Evolutionary conservation across 2,797 vertebrate species (phyloP).

Genomic region (Sebastes hubbsi): DNA sequence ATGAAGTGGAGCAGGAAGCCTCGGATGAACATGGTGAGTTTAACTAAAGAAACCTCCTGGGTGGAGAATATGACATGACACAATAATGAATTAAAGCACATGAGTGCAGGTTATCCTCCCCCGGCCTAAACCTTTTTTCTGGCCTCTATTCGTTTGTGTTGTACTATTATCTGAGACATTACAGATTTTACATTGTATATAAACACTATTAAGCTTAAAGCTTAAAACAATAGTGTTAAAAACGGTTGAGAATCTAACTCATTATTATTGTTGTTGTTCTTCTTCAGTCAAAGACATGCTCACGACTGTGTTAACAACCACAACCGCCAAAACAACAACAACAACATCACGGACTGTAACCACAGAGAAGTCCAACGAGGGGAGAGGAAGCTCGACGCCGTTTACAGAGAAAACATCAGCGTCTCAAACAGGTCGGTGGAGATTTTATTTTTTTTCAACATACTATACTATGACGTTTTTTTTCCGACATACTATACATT

Average conservation of each 20-base stretch:
- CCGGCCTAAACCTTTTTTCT: no score
- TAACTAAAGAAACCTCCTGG: neutral
- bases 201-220: no score
- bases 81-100: no score
- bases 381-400: neutral
- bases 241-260: no score
- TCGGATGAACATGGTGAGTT: constrained; percentile 20
- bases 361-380: neutral
- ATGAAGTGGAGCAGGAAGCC: neutral
- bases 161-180: no score
- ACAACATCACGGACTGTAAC: neutral
- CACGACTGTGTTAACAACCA: neutral
- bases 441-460: no score
- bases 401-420: neutral
- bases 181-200: no score
- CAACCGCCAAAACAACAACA: neutral
- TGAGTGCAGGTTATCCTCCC: no score
- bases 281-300: neutral
- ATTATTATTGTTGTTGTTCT: neutral
- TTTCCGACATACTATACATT: no score
- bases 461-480: no score
- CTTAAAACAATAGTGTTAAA: no score
- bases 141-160: no score
- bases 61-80: neutral
- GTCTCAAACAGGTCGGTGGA: constrained; percentile 13